Conservation (phyloP, 2,888 invertebrate genomes). For the Caenorhabditis parvicauda region DNA sequence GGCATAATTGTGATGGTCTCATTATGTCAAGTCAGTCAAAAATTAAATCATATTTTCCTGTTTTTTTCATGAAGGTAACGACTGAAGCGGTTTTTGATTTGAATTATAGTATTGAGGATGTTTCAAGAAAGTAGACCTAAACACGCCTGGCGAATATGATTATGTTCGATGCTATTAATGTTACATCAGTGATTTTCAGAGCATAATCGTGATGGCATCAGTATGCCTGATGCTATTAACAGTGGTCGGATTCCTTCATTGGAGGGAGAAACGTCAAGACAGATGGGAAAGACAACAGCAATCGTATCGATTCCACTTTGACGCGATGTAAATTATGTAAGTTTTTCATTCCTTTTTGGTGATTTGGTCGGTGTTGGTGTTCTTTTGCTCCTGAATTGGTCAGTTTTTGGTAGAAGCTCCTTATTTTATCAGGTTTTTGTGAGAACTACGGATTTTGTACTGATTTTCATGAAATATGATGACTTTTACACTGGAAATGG, state of each 20-base stretch:
- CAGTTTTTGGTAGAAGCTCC: too few relatives aligned
- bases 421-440: too few relatives aligned
- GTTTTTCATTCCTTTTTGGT: neutral
- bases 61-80: neutral
- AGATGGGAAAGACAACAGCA: constrained; percentile 56
- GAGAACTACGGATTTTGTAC: too few relatives aligned
- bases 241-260: constrained; percentile 54
- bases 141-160: neutral
- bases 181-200: constrained; percentile 17
- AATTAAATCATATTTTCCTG: too few relatives aligned
- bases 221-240: constrained; percentile 56
- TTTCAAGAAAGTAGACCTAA: neutral
- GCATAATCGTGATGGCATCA: constrained; percentile 41
- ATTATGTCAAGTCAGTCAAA: too few relatives aligned
- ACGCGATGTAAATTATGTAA: constrained; percentile 56
- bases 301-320: constrained; percentile 62
- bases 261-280: constrained; percentile 56
- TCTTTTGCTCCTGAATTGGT: too few relatives aligned
- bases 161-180: neutral
- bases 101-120: too few relatives aligned
- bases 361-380: neutral
- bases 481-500: too few relatives aligned
- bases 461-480: too few relatives aligned
- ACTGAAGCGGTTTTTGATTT: too few relatives aligned
- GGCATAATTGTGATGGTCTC: too few relatives aligned